Percentiles rank a stretch among this genome's conserved stretches.
phyloP scores from a whole-genome alignment of 2,888 invertebrate genomes.

The Apamea crenata region DNA sequence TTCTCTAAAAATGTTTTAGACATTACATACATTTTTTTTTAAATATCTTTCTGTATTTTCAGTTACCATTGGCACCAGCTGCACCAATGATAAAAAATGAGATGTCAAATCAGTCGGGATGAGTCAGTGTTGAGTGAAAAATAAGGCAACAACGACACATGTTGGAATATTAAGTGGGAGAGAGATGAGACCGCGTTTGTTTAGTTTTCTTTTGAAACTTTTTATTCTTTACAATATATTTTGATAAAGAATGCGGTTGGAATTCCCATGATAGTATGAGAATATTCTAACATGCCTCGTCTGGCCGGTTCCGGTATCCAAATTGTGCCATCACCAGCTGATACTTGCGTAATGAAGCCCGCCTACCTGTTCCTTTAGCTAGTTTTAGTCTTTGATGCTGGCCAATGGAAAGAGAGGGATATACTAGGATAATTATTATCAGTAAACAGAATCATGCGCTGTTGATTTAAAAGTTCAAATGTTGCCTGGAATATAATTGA shows the following conservation, averaged over 20 bases:
- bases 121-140: conserved; percentile 54
- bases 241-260: conserved; percentile 33
- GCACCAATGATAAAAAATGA: conserved; percentile 53
- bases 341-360: not conserved
- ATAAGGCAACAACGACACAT: conserved; percentile 41
- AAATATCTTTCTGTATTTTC: conserved; percentile 6
- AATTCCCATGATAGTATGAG: conserved; percentile 19
- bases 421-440: no score
- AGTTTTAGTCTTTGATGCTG: not conserved
- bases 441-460: no score
- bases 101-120: conserved; percentile 55
- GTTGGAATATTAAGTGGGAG: conserved; percentile 34
- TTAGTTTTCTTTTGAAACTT: conserved; percentile 29
- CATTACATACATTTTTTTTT: not conserved
- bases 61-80: conserved; percentile 37
- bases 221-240: conserved; percentile 20
- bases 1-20: not conserved
- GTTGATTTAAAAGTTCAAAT: no score
- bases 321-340: conserved; percentile 7
- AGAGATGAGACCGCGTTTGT: conserved; percentile 12
- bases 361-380: not conserved
- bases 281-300: conserved; percentile 34
- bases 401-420: no score
- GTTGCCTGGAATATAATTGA: not conserved
- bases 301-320: not conserved